These are phyloP conservation scores for Nemapogon koenigi DNA, from an alignment of 2,888 invertebrate genomes.

Conservation along the genomic window DNA sequence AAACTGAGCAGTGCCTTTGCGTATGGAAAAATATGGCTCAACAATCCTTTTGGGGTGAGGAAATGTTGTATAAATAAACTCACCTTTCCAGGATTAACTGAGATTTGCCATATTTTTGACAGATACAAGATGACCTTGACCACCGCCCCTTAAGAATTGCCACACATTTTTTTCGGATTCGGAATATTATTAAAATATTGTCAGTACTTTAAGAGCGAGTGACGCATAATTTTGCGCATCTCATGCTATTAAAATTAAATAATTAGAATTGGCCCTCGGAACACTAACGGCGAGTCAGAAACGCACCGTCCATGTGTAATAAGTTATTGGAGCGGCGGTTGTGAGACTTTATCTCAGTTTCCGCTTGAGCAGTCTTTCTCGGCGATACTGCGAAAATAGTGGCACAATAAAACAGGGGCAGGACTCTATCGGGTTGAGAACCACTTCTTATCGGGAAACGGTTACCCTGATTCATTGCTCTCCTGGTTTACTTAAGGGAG, in stretches of 20 bases:
- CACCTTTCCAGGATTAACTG: too few species aligned
- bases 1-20: too few species aligned
- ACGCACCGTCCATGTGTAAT: conserved; percentile 5
- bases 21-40: too few species aligned
- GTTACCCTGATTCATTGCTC: conserved; percentile 52
- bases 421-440: conserved; percentile 34
- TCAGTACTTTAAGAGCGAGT: too few species aligned
- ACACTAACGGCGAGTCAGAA: background rate
- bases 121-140: too few species aligned
- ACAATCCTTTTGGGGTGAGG: too few species aligned
- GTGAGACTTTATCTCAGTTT: conserved; percentile 50
- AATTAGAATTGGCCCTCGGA: background rate
- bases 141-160: too few species aligned
- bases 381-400: conserved; percentile 57
- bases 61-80: too few species aligned
- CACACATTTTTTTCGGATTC: too few species aligned
- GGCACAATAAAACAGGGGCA: conserved; percentile 52
- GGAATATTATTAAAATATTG: too few species aligned
- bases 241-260: background rate
- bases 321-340: conserved; percentile 24
- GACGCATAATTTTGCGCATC: too few species aligned
- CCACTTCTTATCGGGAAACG: conserved; percentile 53
- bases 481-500: conserved; percentile 37
- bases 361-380: conserved; percentile 48
- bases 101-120: too few species aligned